Evolutionary conservation across 92 coral and sea anemone genomes (phyloP).

Genomic region (Palythoa grandiflora): DNA sequence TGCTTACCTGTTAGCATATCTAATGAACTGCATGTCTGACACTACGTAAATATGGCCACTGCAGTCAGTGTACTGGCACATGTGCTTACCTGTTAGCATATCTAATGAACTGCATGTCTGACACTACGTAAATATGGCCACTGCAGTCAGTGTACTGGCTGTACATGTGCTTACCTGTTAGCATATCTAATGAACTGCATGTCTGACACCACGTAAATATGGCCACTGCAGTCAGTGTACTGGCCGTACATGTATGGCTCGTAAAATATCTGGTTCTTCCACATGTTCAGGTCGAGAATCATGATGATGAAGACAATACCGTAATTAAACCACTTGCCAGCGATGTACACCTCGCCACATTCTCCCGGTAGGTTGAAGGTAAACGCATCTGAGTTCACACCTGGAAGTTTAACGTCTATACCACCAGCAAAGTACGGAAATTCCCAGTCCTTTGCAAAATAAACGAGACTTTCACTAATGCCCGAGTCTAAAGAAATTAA

Average conservation of each 20-base stretch:
- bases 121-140: conserved; percentile 81
- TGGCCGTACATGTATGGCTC: conserved; percentile 81
- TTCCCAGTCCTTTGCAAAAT: conserved; percentile 78
- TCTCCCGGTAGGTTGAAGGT: conserved; percentile 69
- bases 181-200: conserved; percentile 74
- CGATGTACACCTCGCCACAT: conserved; percentile 83
- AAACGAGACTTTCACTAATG: neutral
- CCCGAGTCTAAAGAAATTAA: neutral
- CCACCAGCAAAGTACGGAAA: conserved; percentile 88
- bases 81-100: conserved; percentile 27
- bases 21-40: conserved; percentile 61
- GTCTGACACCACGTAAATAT: conserved; percentile 82
- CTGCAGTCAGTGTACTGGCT: conserved; percentile 83
- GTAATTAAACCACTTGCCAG: conserved; percentile 93
- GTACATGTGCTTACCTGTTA: neutral
- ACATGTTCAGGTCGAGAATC: conserved; percentile 89
- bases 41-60: conserved; percentile 80
- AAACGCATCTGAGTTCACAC: conserved; percentile 78
- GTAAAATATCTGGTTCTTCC: conserved; percentile 92
- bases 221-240: conserved; percentile 79
- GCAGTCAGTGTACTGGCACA: conserved; percentile 79
- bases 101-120: conserved; percentile 80
- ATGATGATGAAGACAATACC: conserved; percentile 87
- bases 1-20: neutral
- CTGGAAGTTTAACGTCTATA: conserved; percentile 81